These are phyloP conservation scores for Netelia fuscicornis DNA, from an alignment of 2,888 invertebrate species.

Conservation along the genomic window DNA sequence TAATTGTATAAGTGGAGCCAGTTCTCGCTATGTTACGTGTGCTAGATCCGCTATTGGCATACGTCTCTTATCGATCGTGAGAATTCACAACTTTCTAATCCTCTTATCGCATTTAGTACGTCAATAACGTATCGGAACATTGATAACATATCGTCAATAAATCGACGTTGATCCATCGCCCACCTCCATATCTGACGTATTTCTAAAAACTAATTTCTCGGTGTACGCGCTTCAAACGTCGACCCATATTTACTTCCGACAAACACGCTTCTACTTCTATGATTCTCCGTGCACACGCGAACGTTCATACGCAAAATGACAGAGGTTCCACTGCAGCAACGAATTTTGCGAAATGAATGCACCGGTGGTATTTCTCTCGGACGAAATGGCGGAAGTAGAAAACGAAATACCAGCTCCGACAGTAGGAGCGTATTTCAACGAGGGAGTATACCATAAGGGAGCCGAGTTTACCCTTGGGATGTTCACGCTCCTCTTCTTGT, in stretches of 20 bases:
- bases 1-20: constrained; percentile 11
- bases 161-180: too few relatives aligned
- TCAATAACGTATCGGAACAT: too few relatives aligned
- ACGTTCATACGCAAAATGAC: constrained; percentile 33
- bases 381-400: constrained; percentile 27
- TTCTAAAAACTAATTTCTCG: background rate
- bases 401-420: constrained; percentile 40
- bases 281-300: too few relatives aligned
- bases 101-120: too few relatives aligned
- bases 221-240: constrained; percentile 29
- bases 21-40: background rate
- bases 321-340: constrained; percentile 1
- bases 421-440: background rate
- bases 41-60: too few relatives aligned
- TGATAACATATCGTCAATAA: too few relatives aligned
- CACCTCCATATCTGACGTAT: too few relatives aligned
- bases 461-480: constrained; percentile 50
- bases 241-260: constrained; percentile 66
- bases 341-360: constrained; percentile 16
- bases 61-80: too few relatives aligned
- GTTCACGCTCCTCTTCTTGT: constrained; percentile 33
- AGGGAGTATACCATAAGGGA: constrained; percentile 24
- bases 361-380: constrained; percentile 27
- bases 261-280: constrained; percentile 46
- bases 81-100: too few relatives aligned